Evolutionary conservation across 2,797 vertebrate species (phyloP), one percentile per base, ranked within the genome.

Genomic region (Pygocentrus nattereri): DNA sequence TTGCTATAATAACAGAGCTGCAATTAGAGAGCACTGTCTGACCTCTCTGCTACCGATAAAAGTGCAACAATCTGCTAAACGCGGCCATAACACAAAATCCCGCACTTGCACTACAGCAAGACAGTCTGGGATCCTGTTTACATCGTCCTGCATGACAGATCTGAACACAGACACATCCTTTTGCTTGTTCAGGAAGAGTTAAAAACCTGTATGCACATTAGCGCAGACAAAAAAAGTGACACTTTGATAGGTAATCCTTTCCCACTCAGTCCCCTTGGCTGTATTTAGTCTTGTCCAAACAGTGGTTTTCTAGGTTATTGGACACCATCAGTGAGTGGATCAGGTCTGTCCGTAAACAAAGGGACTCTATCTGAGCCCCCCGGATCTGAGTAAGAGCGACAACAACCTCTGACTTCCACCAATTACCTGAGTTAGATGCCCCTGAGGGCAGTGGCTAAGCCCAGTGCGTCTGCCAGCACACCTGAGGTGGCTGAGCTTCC

Each of bases 231-330:
- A 84, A 82, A 87, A 85, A 84, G 78, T 87, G 85, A 88, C 82
- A 82, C 82, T 85, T 79, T 70, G 47, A 83, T 79, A 83, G 82
- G 84, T 89, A 85, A 84, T 85, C 86, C 84, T 82, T 83, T 85
- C 85, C 80, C 86, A 79, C 80, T 87, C 85, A 78, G 79, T 87
- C 84, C 86, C 87, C 83, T 84, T 10, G 81, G 85, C 90, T 84
- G 87, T 85, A 84, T 88, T 88, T 89, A 87, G 85, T 52, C 88
- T 87, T 88, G 90, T 90, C 86, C 82, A 89, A 90, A 89, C 90
- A 90, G 74, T 86, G 50, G 84, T 90, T 88, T 85, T 90, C 79
- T 78, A 78, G 85, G 89, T 88, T 87, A 91, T 85, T 90, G 90
- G 90, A 91, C 85, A 91, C 90, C 90, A 77, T 88, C 89, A 90